Conservation (phyloP, 2,113 vertebrate genomes). For the Riparia riparia region DNA sequence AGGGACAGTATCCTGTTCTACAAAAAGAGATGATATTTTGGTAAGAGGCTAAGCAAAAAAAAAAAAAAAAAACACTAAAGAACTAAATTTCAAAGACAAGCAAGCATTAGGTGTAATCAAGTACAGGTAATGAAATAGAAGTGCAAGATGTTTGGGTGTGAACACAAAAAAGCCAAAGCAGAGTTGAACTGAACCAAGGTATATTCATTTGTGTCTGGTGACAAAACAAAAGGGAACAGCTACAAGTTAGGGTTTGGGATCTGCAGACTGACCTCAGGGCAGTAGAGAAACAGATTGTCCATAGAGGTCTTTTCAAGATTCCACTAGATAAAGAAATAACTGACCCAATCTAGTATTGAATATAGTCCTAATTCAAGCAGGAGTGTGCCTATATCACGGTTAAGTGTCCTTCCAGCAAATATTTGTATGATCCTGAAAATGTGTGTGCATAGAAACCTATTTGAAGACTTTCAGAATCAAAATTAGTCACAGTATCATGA, state of each 20-base stretch:
- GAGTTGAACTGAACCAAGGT: not conserved
- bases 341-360: not conserved
- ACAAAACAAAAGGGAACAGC: not conserved
- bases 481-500: not conserved
- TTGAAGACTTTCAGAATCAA: not conserved
- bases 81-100: not conserved
- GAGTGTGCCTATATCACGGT: not conserved
- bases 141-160: fast-evolving
- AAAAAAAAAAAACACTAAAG: not conserved
- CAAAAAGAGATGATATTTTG: not conserved
- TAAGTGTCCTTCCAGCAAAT: not conserved
- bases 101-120: not conserved
- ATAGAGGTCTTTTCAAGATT: not conserved
- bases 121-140: not conserved
- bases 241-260: not conserved
- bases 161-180: not conserved
- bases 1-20: not conserved
- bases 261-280: not conserved
- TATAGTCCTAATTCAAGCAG: not conserved
- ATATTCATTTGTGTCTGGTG: not conserved
- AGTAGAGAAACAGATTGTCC: not conserved
- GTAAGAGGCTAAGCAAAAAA: not conserved
- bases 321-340: not conserved
- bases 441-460: not conserved
- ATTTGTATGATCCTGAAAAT: not conserved